These are phyloP conservation scores for Caenorhabditis elegans DNA, from an alignment of 1,140 invertebrate genomes.

Conservation along the genomic window WBcel235 BX284606.5:6311001-6311500, in stretches of 20 bases:
- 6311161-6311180: neutral
- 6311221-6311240: conserved; percentile 23
- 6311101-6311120: too few relatives aligned
- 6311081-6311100: conserved; percentile 24
- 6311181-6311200: conserved; percentile 26
- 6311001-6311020: too few relatives aligned
- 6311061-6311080: neutral
- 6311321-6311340: conserved; percentile 2
- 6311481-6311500: neutral
- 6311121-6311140: too few relatives aligned
- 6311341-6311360: neutral
- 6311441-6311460: too few relatives aligned
- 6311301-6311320: neutral
- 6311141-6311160: too few relatives aligned
- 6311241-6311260: neutral
- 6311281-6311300: neutral
- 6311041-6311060: neutral
- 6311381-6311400: neutral
- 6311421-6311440: too few relatives aligned
- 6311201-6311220: neutral
- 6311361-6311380: neutral
- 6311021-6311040: too few relatives aligned
- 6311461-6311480: too few relatives aligned
- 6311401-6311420: too few relatives aligned
- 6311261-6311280: neutral